phyloP scores from a whole-genome alignment of 2,888 invertebrate genomes.

The Carcina quercana region DNA sequence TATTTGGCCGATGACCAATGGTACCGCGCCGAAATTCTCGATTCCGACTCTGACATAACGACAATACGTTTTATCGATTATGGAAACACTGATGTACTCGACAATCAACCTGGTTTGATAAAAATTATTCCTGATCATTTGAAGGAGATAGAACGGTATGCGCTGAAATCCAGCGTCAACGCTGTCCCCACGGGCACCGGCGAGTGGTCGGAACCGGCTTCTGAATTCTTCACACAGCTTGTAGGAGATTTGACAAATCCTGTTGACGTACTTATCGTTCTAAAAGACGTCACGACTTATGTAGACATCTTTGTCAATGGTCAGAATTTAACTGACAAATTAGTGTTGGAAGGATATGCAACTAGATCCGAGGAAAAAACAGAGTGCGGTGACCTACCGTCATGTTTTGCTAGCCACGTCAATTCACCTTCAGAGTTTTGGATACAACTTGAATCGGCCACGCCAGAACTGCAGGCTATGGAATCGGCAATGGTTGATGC shows the following conservation, averaged over 20 bases:
- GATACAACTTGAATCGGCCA: conserved; percentile 81
- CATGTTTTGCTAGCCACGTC: conserved; percentile 83
- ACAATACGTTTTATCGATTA: conserved; percentile 86
- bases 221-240: conserved; percentile 68
- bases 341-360: conserved; percentile 76
- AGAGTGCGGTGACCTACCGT: conserved; percentile 59
- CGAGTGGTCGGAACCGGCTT: conserved; percentile 79
- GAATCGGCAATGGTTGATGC: conserved; percentile 72
- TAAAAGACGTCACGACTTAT: conserved; percentile 75
- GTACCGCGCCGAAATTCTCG: conserved; percentile 94
- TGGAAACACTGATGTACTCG: conserved; percentile 84
- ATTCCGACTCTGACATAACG: conserved; percentile 83
- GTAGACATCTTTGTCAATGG: conserved; percentile 78
- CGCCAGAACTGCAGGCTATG: conserved; percentile 72
- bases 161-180: conserved; percentile 79
- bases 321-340: conserved; percentile 74
- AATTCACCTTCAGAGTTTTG: conserved; percentile 86
- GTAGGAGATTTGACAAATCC: conserved; percentile 66
- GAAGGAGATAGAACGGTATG: conserved; percentile 70
- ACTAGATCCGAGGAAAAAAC: conserved; percentile 66
- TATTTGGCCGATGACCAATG: conserved; percentile 90
- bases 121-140: conserved; percentile 77
- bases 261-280: conserved; percentile 69
- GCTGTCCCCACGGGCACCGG: conserved; percentile 76
- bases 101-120: conserved; percentile 74